Evolutionary conservation across 2,113 vertebrate species (phyloP).

Genomic region (Cynopterus brachyotis): DNA sequence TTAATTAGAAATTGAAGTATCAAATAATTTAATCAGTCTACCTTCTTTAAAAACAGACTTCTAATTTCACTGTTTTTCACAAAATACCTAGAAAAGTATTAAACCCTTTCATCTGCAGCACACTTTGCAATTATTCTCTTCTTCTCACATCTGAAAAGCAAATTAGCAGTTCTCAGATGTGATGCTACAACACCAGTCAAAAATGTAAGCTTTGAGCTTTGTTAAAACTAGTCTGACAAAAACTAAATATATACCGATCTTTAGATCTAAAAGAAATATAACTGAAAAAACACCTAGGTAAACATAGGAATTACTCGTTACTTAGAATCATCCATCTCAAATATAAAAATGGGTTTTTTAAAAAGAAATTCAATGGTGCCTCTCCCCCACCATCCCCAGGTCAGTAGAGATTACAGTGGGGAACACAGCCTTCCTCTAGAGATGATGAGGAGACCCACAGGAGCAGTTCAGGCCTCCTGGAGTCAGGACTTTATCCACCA

Average conservation of each 20-base stretch:
- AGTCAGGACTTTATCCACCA: not conserved
- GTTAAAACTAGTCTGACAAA: slow-evolving; percentile 63
- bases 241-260: slow-evolving; percentile 64
- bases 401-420: rapidly evolving
- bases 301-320: slow-evolving; percentile 40
- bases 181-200: slow-evolving; percentile 60
- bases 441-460: not conserved
- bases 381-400: not conserved
- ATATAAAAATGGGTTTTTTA: not conserved
- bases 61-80: slow-evolving; percentile 59
- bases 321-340: not conserved
- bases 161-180: slow-evolving; percentile 67
- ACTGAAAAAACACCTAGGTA: slow-evolving; percentile 19
- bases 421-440: not conserved
- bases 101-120: slow-evolving; percentile 41
- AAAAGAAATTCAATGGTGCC: not conserved
- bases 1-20: not conserved
- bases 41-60: slow-evolving; percentile 39
- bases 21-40: slow-evolving; percentile 31
- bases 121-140: slow-evolving; percentile 65
- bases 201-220: slow-evolving; percentile 56
- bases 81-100: slow-evolving; percentile 60
- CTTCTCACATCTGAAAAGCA: slow-evolving; percentile 67
- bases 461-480: not conserved
- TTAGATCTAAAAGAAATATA: slow-evolving; percentile 55